A percentile compares a stretch with the other conserved stretches of the same genome.
These are phyloP conservation scores for Acronicta alni DNA, from an alignment of 2,888 invertebrate genomes.

Conservation along the genomic window DNA sequence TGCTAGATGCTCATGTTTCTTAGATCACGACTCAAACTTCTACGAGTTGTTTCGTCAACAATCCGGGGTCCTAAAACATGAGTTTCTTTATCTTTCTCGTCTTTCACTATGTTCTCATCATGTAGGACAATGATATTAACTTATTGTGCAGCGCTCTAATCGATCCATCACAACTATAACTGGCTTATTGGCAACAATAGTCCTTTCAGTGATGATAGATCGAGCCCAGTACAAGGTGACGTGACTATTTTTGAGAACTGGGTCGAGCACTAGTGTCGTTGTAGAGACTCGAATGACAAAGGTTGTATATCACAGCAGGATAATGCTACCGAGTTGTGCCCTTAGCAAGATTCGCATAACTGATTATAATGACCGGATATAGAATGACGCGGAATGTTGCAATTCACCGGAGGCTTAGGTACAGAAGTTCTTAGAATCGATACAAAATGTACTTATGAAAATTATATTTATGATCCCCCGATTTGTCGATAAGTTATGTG, in stretches of 20 bases:
- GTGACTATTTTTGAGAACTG: background rate
- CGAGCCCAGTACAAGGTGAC: background rate
- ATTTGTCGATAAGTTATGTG: too few relatives aligned
- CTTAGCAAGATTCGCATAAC: too few relatives aligned
- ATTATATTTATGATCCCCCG: too few relatives aligned
- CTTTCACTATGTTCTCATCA: background rate
- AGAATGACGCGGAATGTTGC: too few relatives aligned
- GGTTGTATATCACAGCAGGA: background rate
- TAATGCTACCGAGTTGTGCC: too few relatives aligned
- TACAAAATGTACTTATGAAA: too few relatives aligned
- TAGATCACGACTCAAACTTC: too few relatives aligned
- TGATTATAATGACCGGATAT: too few relatives aligned
- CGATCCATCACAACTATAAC: conserved; percentile 9
- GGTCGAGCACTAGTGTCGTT: background rate
- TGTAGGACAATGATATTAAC: conserved; percentile 1
- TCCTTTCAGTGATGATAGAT: conserved; percentile 7
- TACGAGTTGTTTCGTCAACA: too few relatives aligned
- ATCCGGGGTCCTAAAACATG: background rate
- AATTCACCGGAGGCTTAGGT: too few relatives aligned
- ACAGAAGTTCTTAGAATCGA: too few relatives aligned
- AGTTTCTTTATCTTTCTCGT: background rate
- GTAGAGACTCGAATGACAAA: background rate
- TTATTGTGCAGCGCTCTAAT: background rate
- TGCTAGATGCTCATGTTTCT: too few relatives aligned
- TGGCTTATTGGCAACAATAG: conserved; percentile 9